A percentile compares a stretch with the other conserved stretches of the same genome.
These are phyloP conservation scores for Pheosia gnoma DNA, from an alignment of 2,888 invertebrate species.

Conservation along the genomic window DNA sequence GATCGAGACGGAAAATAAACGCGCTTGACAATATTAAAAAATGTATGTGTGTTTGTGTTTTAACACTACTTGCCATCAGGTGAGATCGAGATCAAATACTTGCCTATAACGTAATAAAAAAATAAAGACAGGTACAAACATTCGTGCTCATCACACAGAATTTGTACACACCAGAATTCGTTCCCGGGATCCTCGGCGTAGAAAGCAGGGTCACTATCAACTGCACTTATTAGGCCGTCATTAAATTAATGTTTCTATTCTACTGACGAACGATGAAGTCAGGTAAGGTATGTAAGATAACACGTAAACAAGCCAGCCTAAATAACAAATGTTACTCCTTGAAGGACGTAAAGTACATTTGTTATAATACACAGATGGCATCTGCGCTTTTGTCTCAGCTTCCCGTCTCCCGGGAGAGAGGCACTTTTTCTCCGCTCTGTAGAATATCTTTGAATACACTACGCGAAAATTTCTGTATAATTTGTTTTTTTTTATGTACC, in stretches of 20 bases:
- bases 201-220: too few species aligned
- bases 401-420: neutral
- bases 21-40: neutral
- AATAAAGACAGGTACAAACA: too few species aligned
- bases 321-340: neutral
- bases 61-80: too few species aligned
- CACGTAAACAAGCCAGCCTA: neutral
- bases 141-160: too few species aligned
- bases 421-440: neutral
- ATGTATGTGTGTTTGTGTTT: neutral
- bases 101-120: too few species aligned
- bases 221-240: too few species aligned
- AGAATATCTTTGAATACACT: constrained; percentile 5
- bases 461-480: neutral
- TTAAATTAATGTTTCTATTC: neutral
- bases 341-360: constrained; percentile 4
- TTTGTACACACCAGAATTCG: too few species aligned
- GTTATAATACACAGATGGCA: neutral
- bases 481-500: neutral
- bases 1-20: neutral
- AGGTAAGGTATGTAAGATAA: neutral
- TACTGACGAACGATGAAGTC: neutral
- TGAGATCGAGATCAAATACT: too few species aligned
- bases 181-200: too few species aligned
- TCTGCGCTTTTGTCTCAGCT: neutral